Evolutionary conservation across 2,888 invertebrate genomes (phyloP).

Genomic region (Andrena haemorrhoa): DNA sequence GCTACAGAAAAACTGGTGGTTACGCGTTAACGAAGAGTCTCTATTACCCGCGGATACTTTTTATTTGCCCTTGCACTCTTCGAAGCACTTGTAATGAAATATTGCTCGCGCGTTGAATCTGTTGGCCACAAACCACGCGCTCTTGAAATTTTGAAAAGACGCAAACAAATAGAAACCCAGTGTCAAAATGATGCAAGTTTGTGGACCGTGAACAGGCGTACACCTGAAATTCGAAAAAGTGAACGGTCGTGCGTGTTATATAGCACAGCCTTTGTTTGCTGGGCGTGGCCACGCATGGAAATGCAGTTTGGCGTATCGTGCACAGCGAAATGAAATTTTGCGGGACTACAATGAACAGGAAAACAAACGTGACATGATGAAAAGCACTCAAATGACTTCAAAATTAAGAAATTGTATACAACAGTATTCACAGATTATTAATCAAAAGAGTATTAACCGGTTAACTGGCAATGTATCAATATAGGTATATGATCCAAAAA

Average conservation of each 20-base stretch:
- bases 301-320: neutral
- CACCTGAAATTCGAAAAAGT: neutral
- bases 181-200: neutral
- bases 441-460: no score
- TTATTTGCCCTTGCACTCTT: neutral
- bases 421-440: no score
- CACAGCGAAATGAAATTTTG: conserved; percentile 11
- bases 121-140: neutral
- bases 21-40: conserved; percentile 26
- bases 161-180: neutral
- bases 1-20: conserved; percentile 4
- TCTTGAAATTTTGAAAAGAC: neutral
- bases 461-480: no score
- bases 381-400: no score
- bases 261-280: no score
- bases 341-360: neutral
- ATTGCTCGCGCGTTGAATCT: conserved; percentile 5
- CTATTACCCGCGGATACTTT: neutral
- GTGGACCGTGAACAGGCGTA: neutral
- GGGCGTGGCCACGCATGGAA: neutral
- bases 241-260: neutral
- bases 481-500: no score
- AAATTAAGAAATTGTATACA: no score
- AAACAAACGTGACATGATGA: neutral
- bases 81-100: conserved; percentile 22